Conservation (phyloP, 2,113 vertebrate genomes). For the Prinia subflava region DNA sequence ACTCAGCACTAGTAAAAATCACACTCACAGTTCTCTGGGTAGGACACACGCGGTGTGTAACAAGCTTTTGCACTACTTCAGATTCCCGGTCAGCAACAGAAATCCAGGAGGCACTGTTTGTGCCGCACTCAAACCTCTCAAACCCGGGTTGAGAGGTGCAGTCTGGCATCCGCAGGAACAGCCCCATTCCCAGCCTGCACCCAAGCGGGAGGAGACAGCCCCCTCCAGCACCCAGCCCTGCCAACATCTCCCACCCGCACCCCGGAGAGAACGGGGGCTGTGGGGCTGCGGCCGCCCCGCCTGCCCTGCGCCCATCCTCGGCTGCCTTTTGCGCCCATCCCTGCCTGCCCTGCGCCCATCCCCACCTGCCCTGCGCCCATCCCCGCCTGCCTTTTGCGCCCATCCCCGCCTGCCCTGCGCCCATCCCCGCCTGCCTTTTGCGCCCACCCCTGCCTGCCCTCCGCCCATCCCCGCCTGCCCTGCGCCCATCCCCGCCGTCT, state of each 20-base stretch:
- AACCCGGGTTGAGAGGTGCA: neutral
- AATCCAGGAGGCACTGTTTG: fast-evolving
- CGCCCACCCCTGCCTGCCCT: neutral
- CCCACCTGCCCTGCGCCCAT: neutral
- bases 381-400: neutral
- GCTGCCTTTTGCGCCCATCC: neutral
- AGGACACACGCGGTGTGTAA: fast-evolving
- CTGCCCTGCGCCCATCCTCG: neutral
- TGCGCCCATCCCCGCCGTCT: neutral
- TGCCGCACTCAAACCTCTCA: too few relatives aligned
- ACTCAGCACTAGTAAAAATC: neutral
- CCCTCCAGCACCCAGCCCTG: neutral
- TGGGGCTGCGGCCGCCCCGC: neutral
- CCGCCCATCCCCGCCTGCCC: neutral
- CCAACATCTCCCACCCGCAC: fast-evolving
- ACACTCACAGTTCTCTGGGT: neutral
- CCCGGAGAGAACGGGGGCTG: neutral
- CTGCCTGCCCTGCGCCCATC: too few relatives aligned
- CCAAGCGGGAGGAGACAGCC: neutral
- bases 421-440: too few relatives aligned
- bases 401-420: neutral
- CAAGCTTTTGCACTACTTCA: neutral
- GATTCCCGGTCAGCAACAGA: neutral
- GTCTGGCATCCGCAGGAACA: neutral
- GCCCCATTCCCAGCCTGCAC: neutral